Evolutionary conservation across 1,140 invertebrate genomes (phyloP).

Genomic region (Belonocnema kinseyi): DNA sequence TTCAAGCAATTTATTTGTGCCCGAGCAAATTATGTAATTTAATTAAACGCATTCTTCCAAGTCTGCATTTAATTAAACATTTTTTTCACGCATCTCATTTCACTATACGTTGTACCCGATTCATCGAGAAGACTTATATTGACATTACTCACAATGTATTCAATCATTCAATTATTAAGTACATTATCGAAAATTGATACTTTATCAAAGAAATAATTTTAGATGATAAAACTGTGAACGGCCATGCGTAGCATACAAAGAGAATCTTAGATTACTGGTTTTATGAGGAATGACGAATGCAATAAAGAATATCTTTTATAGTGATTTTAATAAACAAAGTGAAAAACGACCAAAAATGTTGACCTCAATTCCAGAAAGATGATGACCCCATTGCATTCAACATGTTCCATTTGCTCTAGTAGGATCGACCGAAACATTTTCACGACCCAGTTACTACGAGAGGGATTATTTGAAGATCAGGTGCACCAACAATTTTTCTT

Average conservation of each 20-base stretch:
- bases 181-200: background rate
- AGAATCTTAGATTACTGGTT: too few species aligned
- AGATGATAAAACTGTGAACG: too few species aligned
- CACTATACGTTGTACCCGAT: background rate
- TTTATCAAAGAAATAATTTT: too few species aligned
- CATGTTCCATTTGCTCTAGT: conserved; percentile 23
- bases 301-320: too few species aligned
- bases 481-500: background rate
- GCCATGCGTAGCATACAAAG: too few species aligned
- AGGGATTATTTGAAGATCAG: conserved; percentile 21
- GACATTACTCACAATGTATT: background rate
- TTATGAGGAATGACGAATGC: too few species aligned
- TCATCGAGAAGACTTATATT: background rate
- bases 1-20: background rate
- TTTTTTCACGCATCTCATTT: background rate
- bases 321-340: background rate
- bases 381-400: conserved; percentile 12
- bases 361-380: conserved; percentile 16
- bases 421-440: conserved; percentile 19
- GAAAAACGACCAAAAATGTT: conserved; percentile 1
- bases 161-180: background rate
- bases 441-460: conserved; percentile 13
- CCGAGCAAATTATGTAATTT: conserved; percentile 1
- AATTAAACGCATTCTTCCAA: conserved; percentile 8
- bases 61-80: background rate